Evolutionary conservation across 2,888 invertebrate species (phyloP), one percentile per base, ranked within the genome.

Genomic region (Cartodere bifasciata): DNA sequence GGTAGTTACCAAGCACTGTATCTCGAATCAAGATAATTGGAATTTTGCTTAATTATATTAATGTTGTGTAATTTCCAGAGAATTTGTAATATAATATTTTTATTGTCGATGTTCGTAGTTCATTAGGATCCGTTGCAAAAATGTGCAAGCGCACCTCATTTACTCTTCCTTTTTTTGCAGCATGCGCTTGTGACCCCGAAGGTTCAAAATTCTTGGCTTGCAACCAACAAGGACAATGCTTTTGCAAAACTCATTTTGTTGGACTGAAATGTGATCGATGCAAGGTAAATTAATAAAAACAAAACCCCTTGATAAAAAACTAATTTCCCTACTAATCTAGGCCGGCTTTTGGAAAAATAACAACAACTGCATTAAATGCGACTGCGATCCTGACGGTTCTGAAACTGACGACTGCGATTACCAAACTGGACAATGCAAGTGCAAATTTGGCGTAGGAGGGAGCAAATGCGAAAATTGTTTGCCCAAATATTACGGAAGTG

Each of bases 131-230:
- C n/a, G n/a, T n/a, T n/a, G n/a, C n/a, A n/a, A n/a, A n/a, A n/a
- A n/a, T n/a, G n/a, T n/a, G n/a, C n/a, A n/a, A n/a, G n/a, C n/a
- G n/a, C n/a, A n/a, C n/a, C n/a, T n/a, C n/a, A n/a, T n/a, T n/a
- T n/a, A n/a, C n/a, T n/a, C n/a, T n/a, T n/a, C n/a, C n/a, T 46
- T 43, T 61, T 52, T 58, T 76, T 77, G 2, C 70, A 90, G 90
- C 84, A 31, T 94, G 92, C 55, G 75, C 78, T 46, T 94, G 94
- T 56, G 75, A 79, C 42, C 56, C 62, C n/a, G 50, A 70, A 29
- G 87, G 87, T 3, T 73, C 86, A 3, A 65, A 71, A 43, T 68
- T 74, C 40, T 65, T 67, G 36, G 70, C 70, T 14, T 87, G 87
- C 49, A 80, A 86, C 53, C 70, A 75, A 16, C 72, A 72, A 4